Evolutionary conservation across 2,113 vertebrate species (phyloP), one percentile per base, ranked within the genome.

Genomic region (Orthonyx spaldingii): DNA sequence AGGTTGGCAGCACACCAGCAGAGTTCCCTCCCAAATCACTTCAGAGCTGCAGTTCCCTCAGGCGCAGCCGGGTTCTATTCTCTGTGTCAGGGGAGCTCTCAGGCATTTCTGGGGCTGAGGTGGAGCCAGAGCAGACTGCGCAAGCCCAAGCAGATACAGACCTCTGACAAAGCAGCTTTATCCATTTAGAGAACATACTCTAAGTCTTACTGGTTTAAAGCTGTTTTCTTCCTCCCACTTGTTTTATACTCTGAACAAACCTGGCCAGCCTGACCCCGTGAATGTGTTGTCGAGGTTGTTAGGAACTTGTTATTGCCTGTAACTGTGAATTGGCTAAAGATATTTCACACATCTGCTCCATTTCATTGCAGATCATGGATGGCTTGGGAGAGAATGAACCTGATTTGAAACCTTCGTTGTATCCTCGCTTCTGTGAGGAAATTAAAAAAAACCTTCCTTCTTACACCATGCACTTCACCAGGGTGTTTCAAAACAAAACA

Each of bases 401-500:
- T 0, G 98, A 99, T 95, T 92, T 99, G 87, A 97, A 98, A 65
- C 96, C 98, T 1, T 98, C 99, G 0, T 26, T 96, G n/a, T 97
- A 99, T 77, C 99, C 98, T 74, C 98, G 99, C 10, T 99, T 99
- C 94, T 99, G 99, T 39, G 98, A 99, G 89, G 99, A 98, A 90
- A 96, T 99, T 16, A 99, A 99, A 97, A 98, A 95, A 20, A 98
- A 98, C 64, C 92, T 96, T 2, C 96, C 98, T 7, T 89, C 98
- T 13, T 99, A 99, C 77, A 80, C 91, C 4, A 65, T 65, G 7
- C 97, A 98, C 94, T 99, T 99, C 97, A 98, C 98, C 50, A 97
- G 98, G 77, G 99, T 98, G 17, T 99, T 99, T 94, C 98, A 98
- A 84, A 99, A 99, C 97, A 99, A 99, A 97, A 99, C 99, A 16